Evolutionary conservation across 2,797 vertebrate genomes (phyloP), one percentile per base, ranked within the genome.

Genomic region (Acrossocheilus wenchowensis): DNA sequence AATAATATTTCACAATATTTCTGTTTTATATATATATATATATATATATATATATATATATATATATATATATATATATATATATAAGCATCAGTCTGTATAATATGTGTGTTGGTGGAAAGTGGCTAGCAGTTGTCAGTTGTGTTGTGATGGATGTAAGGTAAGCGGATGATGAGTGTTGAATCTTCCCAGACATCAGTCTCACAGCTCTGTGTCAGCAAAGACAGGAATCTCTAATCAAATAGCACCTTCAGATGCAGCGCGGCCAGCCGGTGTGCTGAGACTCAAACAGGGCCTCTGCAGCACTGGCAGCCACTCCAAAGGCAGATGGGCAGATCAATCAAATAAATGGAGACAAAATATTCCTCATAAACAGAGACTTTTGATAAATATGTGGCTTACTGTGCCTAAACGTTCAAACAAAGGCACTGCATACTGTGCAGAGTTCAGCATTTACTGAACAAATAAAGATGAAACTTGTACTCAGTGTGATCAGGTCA

Each of bases 141-240:
- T 77, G 72, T 77, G 43, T 68, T 21, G 45, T 39, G 82, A n/a
- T 66, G 60, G 64, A 66, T 81, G 78, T 48, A 21, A 80, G 10
- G 78, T 81, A 81, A 81, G 78, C 14, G 12, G 39, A 83, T 45
- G 81, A 83, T 73, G 81, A 73, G 81, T 83, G 82, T 54, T 78
- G 34, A 36, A 14, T 83, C 26, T 75, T 66, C 30, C 78, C 60
- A 78, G 60, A 84, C 82, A 77, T 84, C 73, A 41, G 73, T 77
- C 73, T 84, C 34, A 0, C 82, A 68, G 45, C 21, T 84, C 73
- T 52, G 73, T 52, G 43, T 68, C 73, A 84, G 60, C 34, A 78
- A 52, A 84, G 72, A 84, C 43, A 66, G 60, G 66, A 62, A 68
- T 54, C 73, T 78, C 21, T 68, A 52, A 78, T 84, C 73, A 84